These are phyloP conservation scores for Habrosyne pyritoides DNA, from an alignment of 2,888 invertebrate species.

Conservation along the genomic window DNA sequence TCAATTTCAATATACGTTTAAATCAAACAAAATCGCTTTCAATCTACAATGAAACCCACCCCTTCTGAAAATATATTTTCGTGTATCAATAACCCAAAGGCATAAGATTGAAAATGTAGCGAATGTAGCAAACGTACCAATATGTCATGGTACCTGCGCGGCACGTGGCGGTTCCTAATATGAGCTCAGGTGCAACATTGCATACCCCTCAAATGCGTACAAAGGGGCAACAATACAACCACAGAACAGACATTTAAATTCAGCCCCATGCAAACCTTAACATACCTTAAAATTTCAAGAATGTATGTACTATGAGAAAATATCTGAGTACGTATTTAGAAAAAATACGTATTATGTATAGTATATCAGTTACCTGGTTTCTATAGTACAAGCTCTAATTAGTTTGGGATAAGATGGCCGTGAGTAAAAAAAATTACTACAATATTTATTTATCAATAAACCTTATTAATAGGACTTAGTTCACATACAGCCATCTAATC, in stretches of 20 bases:
- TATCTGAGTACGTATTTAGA: too few species aligned
- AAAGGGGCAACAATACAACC: conserved; percentile 29
- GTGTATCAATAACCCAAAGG: conserved; percentile 38
- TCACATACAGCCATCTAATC: too few species aligned
- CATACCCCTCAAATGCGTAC: conserved; percentile 43
- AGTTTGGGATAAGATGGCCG: too few species aligned
- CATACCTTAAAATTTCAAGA: background rate
- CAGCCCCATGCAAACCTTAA: conserved; percentile 12
- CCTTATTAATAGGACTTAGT: too few species aligned
- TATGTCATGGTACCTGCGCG: conserved; percentile 31
- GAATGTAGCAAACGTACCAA: conserved; percentile 35
- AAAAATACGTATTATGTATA: too few species aligned
- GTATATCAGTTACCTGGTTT: too few species aligned
- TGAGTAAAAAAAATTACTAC: too few species aligned
- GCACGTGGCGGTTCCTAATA: conserved; percentile 22
- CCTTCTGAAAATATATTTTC: conserved; percentile 26
- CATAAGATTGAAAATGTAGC: conserved; percentile 39
- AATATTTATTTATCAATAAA: too few species aligned
- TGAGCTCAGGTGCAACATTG: conserved; percentile 61
- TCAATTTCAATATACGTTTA: conserved; percentile 18
- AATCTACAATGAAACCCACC: conserved; percentile 5
- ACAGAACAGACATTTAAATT: background rate
- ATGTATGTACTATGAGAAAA: too few species aligned
- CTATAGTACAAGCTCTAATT: too few species aligned
- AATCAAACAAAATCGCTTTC: conserved; percentile 40